Evolutionary conservation across 2,113 vertebrate species (phyloP), one percentile per base, ranked within the genome.

Genomic region (Calidris pygmaea): DNA sequence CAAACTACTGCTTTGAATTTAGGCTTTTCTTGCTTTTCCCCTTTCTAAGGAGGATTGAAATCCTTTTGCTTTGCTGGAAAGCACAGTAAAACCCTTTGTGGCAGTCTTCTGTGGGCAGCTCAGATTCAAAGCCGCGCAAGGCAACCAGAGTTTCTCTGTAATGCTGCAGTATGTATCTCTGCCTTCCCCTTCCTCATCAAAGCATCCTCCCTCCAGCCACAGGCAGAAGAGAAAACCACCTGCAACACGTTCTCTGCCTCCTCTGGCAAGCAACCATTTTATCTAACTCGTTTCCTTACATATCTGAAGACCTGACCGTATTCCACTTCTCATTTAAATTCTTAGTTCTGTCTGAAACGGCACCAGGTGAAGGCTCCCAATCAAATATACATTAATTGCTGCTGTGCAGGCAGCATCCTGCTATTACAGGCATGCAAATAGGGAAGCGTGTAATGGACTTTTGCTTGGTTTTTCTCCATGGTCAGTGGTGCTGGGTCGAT

Each of bases 21-120:
- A 59, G 60, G 52, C 50, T 93, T 81, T 66, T 90, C 65, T 79
- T 59, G n/a, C 65, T 6, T 86, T 88, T 71, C 56, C 20, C 70
- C 66, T 71, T 75, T 67, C 23, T 66, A 30, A 63, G 75, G 68
- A 89, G 90, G 43, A 78, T 26, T 84, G 79, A 94, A 84, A 86
- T 78, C 30, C 22, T 86, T 94, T 30, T 19, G 30, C 73, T 94
- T 62, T 89, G 92, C 86, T 87, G 92, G 75, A 83, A 87, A 94
- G 88, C 73, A n/a, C 89, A 56, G 79, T 12, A 35, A 93, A 96
- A 37, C 24, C 68, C 56, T 93, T 90, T 63, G 82, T 88, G 79
- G 75, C 75, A 47, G 68, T 22, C 23, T 66, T 92, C 84, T 67
- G 82, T 30, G 70, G 83, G 76, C 76, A 84, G 91, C 89, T 79